A percentile compares a stretch with the other conserved stretches of the same genome.
These are phyloP conservation scores for Rhagoletis pomonella DNA, from an alignment of 1,140 invertebrate genomes.

Conservation along the genomic window DNA sequence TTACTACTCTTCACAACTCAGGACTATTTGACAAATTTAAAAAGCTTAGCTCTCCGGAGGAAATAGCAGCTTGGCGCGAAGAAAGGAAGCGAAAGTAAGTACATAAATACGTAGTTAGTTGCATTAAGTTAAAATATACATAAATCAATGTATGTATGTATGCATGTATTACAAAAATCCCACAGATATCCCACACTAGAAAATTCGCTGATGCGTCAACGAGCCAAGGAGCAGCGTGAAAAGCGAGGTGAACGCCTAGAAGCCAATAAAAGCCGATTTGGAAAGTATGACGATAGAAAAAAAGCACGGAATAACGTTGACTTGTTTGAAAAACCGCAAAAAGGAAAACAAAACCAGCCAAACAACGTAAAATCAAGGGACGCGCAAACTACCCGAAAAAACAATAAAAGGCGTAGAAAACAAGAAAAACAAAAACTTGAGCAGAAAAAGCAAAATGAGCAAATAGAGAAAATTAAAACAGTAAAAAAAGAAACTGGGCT, in stretches of 20 bases:
- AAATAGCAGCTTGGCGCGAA: slow-evolving; percentile 87
- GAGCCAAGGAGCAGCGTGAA: slow-evolving; percentile 79
- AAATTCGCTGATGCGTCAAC: slow-evolving; percentile 82
- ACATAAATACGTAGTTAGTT: neutral
- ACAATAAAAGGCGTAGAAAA: slow-evolving; percentile 45
- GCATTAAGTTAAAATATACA: neutral
- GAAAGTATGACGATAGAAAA: slow-evolving; percentile 68
- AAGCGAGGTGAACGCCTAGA: slow-evolving; percentile 82
- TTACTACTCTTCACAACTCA: slow-evolving; percentile 85
- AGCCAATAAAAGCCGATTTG: slow-evolving; percentile 74
- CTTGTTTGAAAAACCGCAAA: neutral
- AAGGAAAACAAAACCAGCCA: neutral
- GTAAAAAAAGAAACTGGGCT: neutral
- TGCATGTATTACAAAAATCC: neutral
- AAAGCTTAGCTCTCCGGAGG: slow-evolving; percentile 83
- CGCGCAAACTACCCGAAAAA: slow-evolving; percentile 28
- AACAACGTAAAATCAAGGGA: neutral
- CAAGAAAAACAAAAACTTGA: neutral
- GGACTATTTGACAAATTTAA: slow-evolving; percentile 86
- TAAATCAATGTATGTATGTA: too few relatives aligned
- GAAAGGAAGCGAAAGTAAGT: slow-evolving; percentile 81
- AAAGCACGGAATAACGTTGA: neutral
- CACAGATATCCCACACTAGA: slow-evolving; percentile 79
- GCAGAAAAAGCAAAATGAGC: slow-evolving; percentile 13
- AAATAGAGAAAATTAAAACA: slow-evolving; percentile 13